These are phyloP conservation scores for Saxicola maurus DNA, from an alignment of 2,797 vertebrate genomes.

Conservation along the genomic window DNA sequence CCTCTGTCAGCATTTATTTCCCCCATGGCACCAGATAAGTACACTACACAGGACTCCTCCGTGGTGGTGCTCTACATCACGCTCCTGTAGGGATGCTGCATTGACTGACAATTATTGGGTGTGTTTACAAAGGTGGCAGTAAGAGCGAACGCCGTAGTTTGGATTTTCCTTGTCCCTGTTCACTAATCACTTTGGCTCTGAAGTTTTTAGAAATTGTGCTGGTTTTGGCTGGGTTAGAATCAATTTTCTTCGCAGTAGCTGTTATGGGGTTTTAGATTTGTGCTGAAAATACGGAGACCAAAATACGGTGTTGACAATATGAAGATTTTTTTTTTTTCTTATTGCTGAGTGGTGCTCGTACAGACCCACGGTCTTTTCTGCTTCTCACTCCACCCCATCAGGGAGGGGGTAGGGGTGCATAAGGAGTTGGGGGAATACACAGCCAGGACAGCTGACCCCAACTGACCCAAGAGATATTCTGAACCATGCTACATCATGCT, in stretches of 20 bases:
- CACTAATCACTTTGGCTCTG: background rate
- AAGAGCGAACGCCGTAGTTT: rapidly evolving
- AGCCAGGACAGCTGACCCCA: background rate
- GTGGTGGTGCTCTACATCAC: rapidly evolving
- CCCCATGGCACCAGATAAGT: background rate
- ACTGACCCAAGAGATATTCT: background rate
- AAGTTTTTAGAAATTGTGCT: background rate
- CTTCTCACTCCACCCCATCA: background rate
- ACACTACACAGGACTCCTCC: background rate
- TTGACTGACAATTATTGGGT: background rate
- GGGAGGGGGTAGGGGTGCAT: background rate
- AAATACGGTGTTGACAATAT: background rate
- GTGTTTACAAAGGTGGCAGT: background rate
- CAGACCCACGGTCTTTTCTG: background rate
- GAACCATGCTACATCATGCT: background rate
- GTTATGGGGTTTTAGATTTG: background rate
- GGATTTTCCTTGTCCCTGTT: background rate
- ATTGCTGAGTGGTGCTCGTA: background rate
- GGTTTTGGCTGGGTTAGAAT: background rate
- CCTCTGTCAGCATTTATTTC: background rate
- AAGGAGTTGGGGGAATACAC: background rate
- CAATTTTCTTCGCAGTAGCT: background rate
- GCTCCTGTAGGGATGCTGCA: background rate
- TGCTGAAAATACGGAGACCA: background rate
- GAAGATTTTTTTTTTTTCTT: background rate